Evolutionary conservation across 1,140 invertebrate species (phyloP).

Genomic region (Papilio machaon): DNA sequence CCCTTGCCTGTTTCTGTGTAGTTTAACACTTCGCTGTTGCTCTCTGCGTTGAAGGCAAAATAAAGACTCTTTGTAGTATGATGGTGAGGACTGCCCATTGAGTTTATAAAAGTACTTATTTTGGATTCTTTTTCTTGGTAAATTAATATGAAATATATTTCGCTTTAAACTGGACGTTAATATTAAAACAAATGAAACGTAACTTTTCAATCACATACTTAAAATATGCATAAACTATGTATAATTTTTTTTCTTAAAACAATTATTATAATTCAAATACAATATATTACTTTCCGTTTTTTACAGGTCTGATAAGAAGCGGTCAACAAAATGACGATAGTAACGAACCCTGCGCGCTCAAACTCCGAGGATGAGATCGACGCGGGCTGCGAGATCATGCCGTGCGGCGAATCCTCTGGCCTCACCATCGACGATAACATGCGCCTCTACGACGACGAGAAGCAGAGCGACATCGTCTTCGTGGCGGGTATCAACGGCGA

Average conservation of each 20-base stretch:
- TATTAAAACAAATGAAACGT: neutral
- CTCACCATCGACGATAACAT: slow-evolving; percentile 48
- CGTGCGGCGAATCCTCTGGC: slow-evolving; percentile 27
- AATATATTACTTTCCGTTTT: slow-evolving; percentile 37
- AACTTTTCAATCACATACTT: neutral
- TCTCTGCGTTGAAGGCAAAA: slow-evolving; percentile 46
- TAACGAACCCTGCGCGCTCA: slow-evolving; percentile 73
- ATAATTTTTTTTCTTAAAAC: too few species aligned
- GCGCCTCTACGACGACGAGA: slow-evolving; percentile 82
- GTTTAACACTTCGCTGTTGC: slow-evolving; percentile 62
- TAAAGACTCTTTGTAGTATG: slow-evolving; percentile 78
- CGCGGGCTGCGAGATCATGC: slow-evolving; percentile 47
- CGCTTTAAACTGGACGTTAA: neutral
- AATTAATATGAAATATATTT: neutral
- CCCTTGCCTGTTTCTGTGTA: slow-evolving; percentile 61
- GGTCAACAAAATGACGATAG: slow-evolving; percentile 68
- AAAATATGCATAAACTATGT: too few species aligned
- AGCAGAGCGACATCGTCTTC: slow-evolving; percentile 86
- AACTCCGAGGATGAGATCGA: slow-evolving; percentile 60
- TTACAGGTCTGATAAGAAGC: slow-evolving; percentile 55
- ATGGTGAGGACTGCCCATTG: slow-evolving; percentile 61
- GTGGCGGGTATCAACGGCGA: slow-evolving; percentile 84
- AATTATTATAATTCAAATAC: slow-evolving; percentile 15
- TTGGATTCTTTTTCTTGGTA: too few species aligned
- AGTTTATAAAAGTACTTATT: slow-evolving; percentile 51